Evolutionary conservation across 2,888 invertebrate genomes (phyloP), one percentile per base, ranked within the genome.

Genomic region (Stenurella melanura): DNA sequence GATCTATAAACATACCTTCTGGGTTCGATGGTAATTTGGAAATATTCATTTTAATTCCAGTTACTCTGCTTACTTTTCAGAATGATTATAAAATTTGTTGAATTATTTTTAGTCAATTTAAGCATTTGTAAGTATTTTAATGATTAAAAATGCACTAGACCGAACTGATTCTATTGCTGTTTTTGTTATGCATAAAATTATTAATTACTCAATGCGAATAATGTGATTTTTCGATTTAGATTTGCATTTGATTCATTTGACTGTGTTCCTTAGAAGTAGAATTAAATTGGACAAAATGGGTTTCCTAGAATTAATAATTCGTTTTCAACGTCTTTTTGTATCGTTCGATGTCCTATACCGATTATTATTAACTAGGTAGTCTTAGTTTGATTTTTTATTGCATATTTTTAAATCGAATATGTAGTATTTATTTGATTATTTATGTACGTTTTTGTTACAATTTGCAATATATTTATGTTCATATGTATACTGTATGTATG

Each of bases 371-470:
- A 17, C 19, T 67, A 67, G n/a, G n/a, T n/a, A n/a, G 21, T 56
- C 17, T 26, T 70, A 58, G 15, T 69, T 50, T 50, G n/a, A 50
- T 57, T 60, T 70, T 70, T 34, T 70, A 60, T 70, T 70, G 42
- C 70, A 60, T 70, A 70, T 19, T 54, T 57, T 58, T 19, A 19
- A 34, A 60, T 42, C 18, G 58, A 58, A 38, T 64, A 42, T 72
- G 61, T 73, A 56, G 69, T 70, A 75, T 67, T 70, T 60, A 70
- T 70, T 70, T 70, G 18, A 60, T 42, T 70, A 70, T 70, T 70
- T 72, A 81, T 80, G 80, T 81, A 81, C 80, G 80, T 81, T 80
- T 81, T 81, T 79, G 81, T 81, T 81, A 81, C 81, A 81, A 75
- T 76, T 72, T 80, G 80, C 57, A 67, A 60, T 73, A 73, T 72